Conservation (phyloP, 2,797 vertebrate species). For the Hemitrygon akajei region DNA sequence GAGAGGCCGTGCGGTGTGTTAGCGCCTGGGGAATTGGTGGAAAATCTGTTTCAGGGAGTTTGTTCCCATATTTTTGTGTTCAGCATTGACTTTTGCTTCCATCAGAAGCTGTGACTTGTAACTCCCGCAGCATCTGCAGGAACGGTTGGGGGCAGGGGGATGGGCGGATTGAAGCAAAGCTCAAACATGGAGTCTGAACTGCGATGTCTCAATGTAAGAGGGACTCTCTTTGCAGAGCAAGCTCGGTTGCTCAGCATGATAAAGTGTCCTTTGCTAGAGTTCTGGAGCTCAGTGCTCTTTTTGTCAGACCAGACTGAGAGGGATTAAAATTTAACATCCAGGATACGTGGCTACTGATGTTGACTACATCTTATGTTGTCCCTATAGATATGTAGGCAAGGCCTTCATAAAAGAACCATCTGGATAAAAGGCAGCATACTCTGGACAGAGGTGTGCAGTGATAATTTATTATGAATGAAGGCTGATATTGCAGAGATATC, state of each 20-base stretch:
- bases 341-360: neutral
- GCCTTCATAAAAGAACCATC: constrained; percentile 16
- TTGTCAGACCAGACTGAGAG: neutral
- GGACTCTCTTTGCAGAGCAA: neutral
- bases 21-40: neutral
- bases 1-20: neutral
- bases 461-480: constrained; percentile 41
- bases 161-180: neutral
- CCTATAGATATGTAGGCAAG: neutral
- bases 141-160: neutral
- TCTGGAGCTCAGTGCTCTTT: neutral
- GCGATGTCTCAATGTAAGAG: neutral
- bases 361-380: constrained; percentile 22
- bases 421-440: neutral
- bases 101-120: neutral
- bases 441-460: constrained; percentile 41
- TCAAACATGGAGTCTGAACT: constrained; percentile 18
- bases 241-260: neutral
- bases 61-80: constrained; percentile 19
- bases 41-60: constrained; percentile 31
- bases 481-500: constrained; percentile 34
- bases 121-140: constrained; percentile 27
- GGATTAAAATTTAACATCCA: constrained; percentile 30
- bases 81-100: constrained; percentile 7
- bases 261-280: constrained; percentile 30